Base-by-base conservation (phyloP, 1,140 invertebrate genomes). In the Leptinotarsa defecta region DNA sequence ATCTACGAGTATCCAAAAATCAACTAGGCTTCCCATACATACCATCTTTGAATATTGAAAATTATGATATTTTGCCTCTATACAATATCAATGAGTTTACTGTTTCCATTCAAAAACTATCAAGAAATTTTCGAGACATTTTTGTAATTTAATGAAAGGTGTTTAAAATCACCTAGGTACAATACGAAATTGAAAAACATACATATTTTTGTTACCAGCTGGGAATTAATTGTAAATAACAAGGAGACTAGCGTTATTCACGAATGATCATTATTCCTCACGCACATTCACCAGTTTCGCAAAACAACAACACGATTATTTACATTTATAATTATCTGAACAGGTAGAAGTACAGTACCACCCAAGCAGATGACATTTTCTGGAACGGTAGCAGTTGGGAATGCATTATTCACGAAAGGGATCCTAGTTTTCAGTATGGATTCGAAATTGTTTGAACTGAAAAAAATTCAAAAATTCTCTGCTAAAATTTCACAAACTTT, bases 321-420 rank as follows among this genome's bases (percentile, higher is more conserved):
- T 57, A 57, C 52, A 57, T 57, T 57, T 57, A 15, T 57, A 57
- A 57, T 57, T 57, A 57, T 57, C n/a, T 57, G 52, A 57, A 57
- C n/a, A 15, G 52, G 52, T 15, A 19, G 52, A 57, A 57, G 52
- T 57, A 57, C n/a, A n/a, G 52, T 57, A 57, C 52, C 52, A 15
- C 52, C 52, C 52, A 57, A 19, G 52, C 52, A 17, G 52, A 57
- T n/a, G 52, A 15, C 52, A 57, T 57, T 17, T 15, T 57, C n/a
- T 57, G n/a, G 15, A 57, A 57, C 52, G 34, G 34, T 43, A 43
- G 34, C 34, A 43, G 8, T 43, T 19, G 52, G 5, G 6, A 57
- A 57, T 57, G 17, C 52, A 57, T 57, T 57, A 57, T 57, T 57
- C 17, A 57, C 15, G 52, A 5, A 57, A 57, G 17, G 15, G 52